A percentile compares a stretch with the other conserved stretches of the same genome.
Conservation (phyloP, 2,797 vertebrate species). For the Scyliorhinus canicula region DNA sequence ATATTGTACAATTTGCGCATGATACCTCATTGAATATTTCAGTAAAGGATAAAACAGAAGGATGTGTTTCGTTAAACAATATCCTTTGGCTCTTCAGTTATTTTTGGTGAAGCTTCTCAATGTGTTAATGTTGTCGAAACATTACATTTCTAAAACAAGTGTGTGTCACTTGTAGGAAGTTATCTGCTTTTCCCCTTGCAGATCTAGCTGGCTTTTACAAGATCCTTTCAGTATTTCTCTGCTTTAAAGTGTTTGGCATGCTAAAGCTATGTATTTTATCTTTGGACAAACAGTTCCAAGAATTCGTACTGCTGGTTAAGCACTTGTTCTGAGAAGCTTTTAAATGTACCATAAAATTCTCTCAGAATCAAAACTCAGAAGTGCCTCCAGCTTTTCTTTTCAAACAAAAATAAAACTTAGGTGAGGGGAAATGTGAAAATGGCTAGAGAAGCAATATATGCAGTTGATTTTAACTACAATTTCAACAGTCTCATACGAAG, state of each 20-base stretch:
- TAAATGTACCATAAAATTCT: background rate
- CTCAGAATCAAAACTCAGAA: background rate
- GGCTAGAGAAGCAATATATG: background rate
- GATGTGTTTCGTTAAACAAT: background rate
- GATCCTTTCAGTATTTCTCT: background rate
- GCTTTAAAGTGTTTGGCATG: background rate
- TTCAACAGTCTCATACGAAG: background rate
- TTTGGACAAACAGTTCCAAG: background rate
- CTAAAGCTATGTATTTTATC: background rate
- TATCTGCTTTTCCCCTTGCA: background rate
- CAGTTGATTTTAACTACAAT: background rate
- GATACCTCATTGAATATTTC: background rate
- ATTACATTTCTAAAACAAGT: background rate
- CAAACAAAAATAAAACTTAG: background rate
- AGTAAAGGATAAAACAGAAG: background rate
- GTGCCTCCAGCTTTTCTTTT: background rate
- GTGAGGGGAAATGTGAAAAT: background rate
- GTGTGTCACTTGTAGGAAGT: background rate
- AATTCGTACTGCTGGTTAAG: background rate
- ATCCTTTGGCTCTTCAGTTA: conserved; percentile 3
- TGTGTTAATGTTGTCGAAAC: background rate
- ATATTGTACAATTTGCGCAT: background rate
- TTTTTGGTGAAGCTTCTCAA: background rate
- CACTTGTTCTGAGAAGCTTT: background rate
- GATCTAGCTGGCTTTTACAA: background rate